These are phyloP conservation scores for Sarcophaga variegata DNA, from an alignment of 2,888 invertebrate genomes.

Conservation along the genomic window DNA sequence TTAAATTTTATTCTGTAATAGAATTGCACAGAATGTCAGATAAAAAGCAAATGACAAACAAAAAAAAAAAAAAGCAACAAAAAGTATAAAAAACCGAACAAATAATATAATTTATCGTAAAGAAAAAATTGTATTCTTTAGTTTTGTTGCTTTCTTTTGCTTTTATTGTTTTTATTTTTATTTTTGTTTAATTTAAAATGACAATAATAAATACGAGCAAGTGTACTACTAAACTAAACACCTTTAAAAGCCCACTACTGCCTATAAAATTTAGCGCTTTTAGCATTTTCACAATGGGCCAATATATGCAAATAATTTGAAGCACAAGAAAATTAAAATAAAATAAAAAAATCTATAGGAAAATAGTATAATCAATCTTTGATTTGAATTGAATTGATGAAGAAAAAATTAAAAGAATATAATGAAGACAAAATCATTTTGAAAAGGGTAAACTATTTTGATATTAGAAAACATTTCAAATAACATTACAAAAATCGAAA, in stretches of 20 bases:
- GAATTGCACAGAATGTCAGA: slow-evolving; percentile 42
- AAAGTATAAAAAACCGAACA: slow-evolving; percentile 17
- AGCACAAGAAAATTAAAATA: no score
- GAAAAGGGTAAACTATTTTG: no score
- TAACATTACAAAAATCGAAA: no score
- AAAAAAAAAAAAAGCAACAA: slow-evolving; percentile 26
- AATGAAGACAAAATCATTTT: no score
- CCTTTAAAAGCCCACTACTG: slow-evolving; percentile 52
- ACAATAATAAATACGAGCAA: slow-evolving; percentile 60
- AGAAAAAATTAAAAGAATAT: no score
- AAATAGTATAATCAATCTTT: no score
- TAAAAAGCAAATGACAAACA: slow-evolving; percentile 17
- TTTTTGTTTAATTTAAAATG: slow-evolving; percentile 42
- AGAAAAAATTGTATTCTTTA: slow-evolving; percentile 51
- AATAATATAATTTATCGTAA: slow-evolving; percentile 49
- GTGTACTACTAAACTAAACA: slow-evolving; percentile 53
- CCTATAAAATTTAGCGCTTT: slow-evolving; percentile 33
- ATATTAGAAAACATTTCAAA: no score
- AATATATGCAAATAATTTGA: not conserved
- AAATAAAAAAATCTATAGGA: no score
- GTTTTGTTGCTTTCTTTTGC: slow-evolving; percentile 17
- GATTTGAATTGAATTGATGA: no score
- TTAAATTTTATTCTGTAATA: slow-evolving; percentile 40
- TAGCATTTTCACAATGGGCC: slow-evolving; percentile 51
- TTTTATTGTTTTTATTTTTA: slow-evolving; percentile 33